phyloP scores from a whole-genome alignment of 2,797 vertebrate genomes.

The Enteromius unitaeniatus region DNA sequence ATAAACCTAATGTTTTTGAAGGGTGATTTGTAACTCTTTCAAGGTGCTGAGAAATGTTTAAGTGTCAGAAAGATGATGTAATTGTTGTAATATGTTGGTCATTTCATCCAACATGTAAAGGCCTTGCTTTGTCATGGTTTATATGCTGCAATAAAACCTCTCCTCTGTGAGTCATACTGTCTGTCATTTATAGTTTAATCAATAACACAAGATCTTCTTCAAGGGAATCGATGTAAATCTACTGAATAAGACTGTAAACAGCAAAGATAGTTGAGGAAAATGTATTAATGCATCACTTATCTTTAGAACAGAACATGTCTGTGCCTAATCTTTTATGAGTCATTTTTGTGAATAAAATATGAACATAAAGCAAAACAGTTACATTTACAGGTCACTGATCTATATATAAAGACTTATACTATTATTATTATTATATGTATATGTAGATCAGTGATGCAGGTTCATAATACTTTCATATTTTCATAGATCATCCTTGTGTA shows the following conservation, averaged over 20 bases:
- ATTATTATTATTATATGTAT: too few relatives aligned
- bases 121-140: slow-evolving; percentile 29
- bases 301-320: not conserved
- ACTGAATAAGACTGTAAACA: not conserved
- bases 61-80: not conserved
- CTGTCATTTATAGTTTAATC: slow-evolving; percentile 3
- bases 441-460: too few relatives aligned
- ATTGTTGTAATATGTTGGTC: not conserved
- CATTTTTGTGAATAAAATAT: not conserved
- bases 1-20: not conserved
- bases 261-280: not conserved
- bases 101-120: slow-evolving; percentile 1
- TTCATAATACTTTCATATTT: not conserved
- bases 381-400: too few relatives aligned
- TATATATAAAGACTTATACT: too few relatives aligned
- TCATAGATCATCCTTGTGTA: not conserved
- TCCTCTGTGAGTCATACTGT: slow-evolving; percentile 9
- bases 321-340: not conserved
- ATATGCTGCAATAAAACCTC: slow-evolving; percentile 38
- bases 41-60: slow-evolving; percentile 9
- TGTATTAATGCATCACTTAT: not conserved
- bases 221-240: not conserved
- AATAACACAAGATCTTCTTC: not conserved
- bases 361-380: not conserved
- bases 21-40: not conserved